phyloP scores from a whole-genome alignment of 2,797 vertebrate genomes.

The Macroramphosus scolopax region DNA sequence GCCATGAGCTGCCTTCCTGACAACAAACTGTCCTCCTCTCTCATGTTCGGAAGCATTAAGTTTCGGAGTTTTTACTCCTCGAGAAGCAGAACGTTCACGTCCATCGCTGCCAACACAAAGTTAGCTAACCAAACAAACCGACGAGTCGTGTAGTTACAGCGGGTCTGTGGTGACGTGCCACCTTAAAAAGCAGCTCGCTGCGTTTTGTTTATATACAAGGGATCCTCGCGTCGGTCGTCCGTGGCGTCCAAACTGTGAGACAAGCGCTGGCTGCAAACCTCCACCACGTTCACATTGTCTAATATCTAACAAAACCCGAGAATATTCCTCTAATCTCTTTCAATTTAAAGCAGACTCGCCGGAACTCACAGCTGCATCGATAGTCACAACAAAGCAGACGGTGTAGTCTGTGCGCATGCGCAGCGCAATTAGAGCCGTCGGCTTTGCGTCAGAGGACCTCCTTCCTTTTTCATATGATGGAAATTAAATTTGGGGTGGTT shows the following conservation, averaged over 20 bases:
- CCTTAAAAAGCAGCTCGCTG: constrained; percentile 66
- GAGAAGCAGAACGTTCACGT: neutral
- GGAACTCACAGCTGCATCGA: constrained; percentile 38
- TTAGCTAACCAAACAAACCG: constrained; percentile 16
- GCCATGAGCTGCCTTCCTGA: constrained; percentile 79
- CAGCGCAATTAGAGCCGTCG: constrained; percentile 32
- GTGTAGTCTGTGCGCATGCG: constrained; percentile 66
- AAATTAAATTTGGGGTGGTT: too few relatives aligned
- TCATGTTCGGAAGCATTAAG: constrained; percentile 72
- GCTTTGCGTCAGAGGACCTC: constrained; percentile 59
- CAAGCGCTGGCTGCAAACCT: neutral
- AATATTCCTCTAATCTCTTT: neutral
- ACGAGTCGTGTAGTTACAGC: constrained; percentile 1
- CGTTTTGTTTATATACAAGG: constrained; percentile 71
- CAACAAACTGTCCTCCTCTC: constrained; percentile 56
- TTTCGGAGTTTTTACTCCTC: constrained; percentile 34
- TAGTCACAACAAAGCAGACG: constrained; percentile 65
- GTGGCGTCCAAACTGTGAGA: constrained; percentile 6
- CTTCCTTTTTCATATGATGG: neutral
- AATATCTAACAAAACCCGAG: fast-evolving
- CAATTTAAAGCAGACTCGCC: constrained; percentile 1
- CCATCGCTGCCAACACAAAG: constrained; percentile 1
- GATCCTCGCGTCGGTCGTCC: constrained; percentile 22
- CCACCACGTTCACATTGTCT: neutral
- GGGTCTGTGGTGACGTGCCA: constrained; percentile 38